Evolutionary conservation across 2,113 vertebrate species (phyloP), one percentile per base, ranked within the genome.

Genomic region (Oreotrochilus melanogaster): DNA sequence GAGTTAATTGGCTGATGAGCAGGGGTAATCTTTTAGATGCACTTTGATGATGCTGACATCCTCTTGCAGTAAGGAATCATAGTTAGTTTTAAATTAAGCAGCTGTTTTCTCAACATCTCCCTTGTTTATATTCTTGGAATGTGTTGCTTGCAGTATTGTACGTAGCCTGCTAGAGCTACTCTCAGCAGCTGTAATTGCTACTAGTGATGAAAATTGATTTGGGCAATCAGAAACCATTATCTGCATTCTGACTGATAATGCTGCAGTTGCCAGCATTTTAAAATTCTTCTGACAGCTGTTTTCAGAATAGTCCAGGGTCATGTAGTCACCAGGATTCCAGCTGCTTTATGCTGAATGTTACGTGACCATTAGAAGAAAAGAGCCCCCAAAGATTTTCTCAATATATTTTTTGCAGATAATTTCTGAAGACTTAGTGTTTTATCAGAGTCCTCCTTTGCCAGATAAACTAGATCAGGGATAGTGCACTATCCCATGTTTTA

Each of bases 191-290:
- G 3, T 92, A 90, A 93, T 96, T 96, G 88, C 87, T 89, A 9
- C 60, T 56, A 57, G 89, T 81, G 91, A 95, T 91, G 74, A 94
- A 96, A 95, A 95, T 91, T 92, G 93, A 91, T 94, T 79, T 84
- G 79, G 67, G 82, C 95, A 96, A 97, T 97, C 92, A 96, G 93
- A 86, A 73, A 64, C 60, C 45, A 80, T 95, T 94, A 81, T 92
- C 86, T 92, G 57, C 79, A 31, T 91, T 92, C 67, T 94, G 64
- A 78, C 57, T 88, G 82, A 88, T 96, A 94, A 70, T 66, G 31
- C 56, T 89, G 82, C 65, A 53, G 54, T 79, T 91, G 72, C 58
- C 64, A 95, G 14, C 17, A 14, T 94, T 82, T 96, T 11, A 64
- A 50, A 87, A 62, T 78, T 91, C 65, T 82, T 95, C 47, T 83